Conservation (phyloP, 2,113 vertebrate species). For the Xerus inauris region DNA sequence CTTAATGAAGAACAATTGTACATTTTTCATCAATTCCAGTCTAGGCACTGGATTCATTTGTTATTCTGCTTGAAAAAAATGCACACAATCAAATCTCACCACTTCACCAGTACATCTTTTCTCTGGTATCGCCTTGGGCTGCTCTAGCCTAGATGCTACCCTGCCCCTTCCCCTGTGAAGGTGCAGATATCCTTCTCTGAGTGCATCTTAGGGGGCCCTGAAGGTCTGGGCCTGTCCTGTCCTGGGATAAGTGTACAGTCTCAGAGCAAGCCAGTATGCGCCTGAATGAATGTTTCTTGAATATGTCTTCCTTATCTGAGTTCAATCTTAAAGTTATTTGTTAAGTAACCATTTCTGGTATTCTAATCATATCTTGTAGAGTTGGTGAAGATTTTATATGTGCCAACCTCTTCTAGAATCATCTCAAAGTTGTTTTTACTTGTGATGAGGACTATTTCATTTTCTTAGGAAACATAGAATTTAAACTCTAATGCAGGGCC, state of each 20-base stretch:
- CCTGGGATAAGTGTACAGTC: not conserved
- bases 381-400: constrained; percentile 4
- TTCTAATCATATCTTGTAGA: not conserved
- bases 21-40: not conserved
- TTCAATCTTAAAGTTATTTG: not conserved
- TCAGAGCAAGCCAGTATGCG: not conserved
- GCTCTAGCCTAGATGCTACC: not conserved
- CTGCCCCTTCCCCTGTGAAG: not conserved
- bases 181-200: not conserved
- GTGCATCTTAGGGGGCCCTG: not conserved
- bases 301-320: not conserved
- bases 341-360: constrained; percentile 27
- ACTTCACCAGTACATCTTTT: not conserved
- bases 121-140: not conserved
- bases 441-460: not conserved
- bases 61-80: not conserved
- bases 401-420: not conserved
- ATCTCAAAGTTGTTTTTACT: constrained; percentile 63
- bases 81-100: not conserved
- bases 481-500: not conserved
- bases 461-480: constrained; percentile 54
- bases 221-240: not conserved
- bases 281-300: not conserved
- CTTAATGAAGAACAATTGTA: not conserved
- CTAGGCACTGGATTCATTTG: not conserved